Conservation (phyloP, 1,140 invertebrate genomes). For the Hermetia illucens region DNA sequence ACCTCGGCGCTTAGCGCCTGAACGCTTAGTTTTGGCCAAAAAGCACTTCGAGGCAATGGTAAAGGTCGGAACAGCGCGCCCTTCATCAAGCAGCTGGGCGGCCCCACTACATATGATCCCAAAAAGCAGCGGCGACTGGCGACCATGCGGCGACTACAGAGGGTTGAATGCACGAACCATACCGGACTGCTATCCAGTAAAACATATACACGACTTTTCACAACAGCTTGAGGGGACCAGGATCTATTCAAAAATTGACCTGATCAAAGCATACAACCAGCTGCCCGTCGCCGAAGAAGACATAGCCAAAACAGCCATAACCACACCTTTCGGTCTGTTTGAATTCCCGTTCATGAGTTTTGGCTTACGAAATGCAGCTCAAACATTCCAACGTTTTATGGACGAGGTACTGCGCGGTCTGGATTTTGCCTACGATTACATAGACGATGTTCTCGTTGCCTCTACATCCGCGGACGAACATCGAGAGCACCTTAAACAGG, state of each 20-base stretch:
- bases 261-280: conserved; percentile 34
- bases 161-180: conserved; percentile 27
- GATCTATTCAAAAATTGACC: conserved; percentile 32
- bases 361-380: conserved; percentile 11
- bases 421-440: conserved; percentile 24
- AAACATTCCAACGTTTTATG: conserved; percentile 11
- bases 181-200: conserved; percentile 30
- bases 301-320: conserved; percentile 27
- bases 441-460: conserved; percentile 38
- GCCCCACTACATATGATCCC: conserved; percentile 26
- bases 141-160: conserved; percentile 34
- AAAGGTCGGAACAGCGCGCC: conserved; percentile 14
- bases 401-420: conserved; percentile 10
- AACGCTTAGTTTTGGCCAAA: too few species aligned
- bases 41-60: conserved; percentile 21
- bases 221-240: conserved; percentile 16
- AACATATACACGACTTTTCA: conserved; percentile 21
- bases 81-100: conserved; percentile 15
- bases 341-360: conserved; percentile 11
- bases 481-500: conserved; percentile 10
- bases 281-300: conserved; percentile 22
- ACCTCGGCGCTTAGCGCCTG: too few species aligned
- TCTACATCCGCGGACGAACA: conserved; percentile 17
- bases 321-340: conserved; percentile 19
- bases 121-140: conserved; percentile 27